Evolutionary conservation across 2,888 invertebrate species (phyloP).

Genomic region (Opisthograptis luteolata): DNA sequence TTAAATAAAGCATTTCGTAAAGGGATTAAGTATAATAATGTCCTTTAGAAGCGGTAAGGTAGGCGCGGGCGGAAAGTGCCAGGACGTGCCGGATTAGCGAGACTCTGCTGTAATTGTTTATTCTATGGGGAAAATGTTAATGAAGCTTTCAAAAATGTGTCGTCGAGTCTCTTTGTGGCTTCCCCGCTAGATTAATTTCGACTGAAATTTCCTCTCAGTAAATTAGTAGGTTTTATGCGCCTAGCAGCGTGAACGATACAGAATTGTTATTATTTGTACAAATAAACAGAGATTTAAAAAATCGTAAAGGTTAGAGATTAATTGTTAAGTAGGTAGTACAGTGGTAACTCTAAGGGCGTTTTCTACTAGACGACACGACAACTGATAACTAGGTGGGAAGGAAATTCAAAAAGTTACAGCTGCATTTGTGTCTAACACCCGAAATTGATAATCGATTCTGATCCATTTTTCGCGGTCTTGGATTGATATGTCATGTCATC

Average conservation of each 20-base stretch:
- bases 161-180: conserved; percentile 18
- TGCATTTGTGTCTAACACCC: too few species aligned
- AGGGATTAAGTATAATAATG: too few species aligned
- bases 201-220: conserved; percentile 6
- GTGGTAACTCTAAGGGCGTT: background rate
- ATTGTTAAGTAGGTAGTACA: conserved; percentile 1
- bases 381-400: too few species aligned
- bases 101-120: conserved; percentile 39
- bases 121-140: conserved; percentile 29
- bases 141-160: conserved; percentile 12
- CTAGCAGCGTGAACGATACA: background rate
- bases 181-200: conserved; percentile 1
- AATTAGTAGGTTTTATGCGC: background rate
- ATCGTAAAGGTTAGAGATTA: conserved; percentile 6
- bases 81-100: too few species aligned
- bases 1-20: too few species aligned
- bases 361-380: too few species aligned
- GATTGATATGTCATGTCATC: too few species aligned
- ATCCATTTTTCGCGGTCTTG: too few species aligned
- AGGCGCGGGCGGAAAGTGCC: too few species aligned
- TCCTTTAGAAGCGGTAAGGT: too few species aligned
- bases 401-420: too few species aligned
- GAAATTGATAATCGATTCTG: too few species aligned
- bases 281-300: conserved; percentile 16
- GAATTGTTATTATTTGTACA: conserved; percentile 22